Conservation (phyloP, 2,113 vertebrate species). For the Archilochus colubris region DNA sequence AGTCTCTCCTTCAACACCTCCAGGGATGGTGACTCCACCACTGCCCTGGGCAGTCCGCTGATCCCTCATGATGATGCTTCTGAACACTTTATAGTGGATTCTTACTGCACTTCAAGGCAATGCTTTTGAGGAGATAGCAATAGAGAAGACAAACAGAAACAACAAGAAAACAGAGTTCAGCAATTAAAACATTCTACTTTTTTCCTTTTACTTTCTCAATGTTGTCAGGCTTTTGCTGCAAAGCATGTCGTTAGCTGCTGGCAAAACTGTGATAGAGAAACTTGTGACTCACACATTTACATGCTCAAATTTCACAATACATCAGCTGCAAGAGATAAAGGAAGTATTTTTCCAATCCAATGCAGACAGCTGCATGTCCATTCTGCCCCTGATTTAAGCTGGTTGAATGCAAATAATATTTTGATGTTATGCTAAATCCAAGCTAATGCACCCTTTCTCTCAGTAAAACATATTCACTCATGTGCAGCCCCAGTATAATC, state of each 20-base stretch:
- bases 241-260: not conserved
- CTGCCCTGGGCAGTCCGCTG: too few species aligned
- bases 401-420: not conserved
- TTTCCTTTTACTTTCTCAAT: not conserved
- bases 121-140: not conserved
- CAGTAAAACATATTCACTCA: not conserved
- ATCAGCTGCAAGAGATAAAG: slow-evolving; percentile 42
- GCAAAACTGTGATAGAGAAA: not conserved
- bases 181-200: not conserved
- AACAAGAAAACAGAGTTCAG: not conserved
- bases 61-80: not conserved
- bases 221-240: not conserved
- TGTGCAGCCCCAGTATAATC: not conserved
- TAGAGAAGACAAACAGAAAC: not conserved
- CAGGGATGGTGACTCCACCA: too few species aligned
- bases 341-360: not conserved
- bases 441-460: not conserved
- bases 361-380: slow-evolving; percentile 1
- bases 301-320: slow-evolving; percentile 18
- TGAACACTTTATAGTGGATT: not conserved
- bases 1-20: too few species aligned
- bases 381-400: not conserved
- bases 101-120: not conserved
- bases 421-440: not conserved
- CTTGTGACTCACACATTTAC: slow-evolving; percentile 8